Percentiles rank a stretch among this genome's conserved stretches.
These are phyloP conservation scores for Pygmarrhopalites habei DNA, from an alignment of 1,140 invertebrate genomes.

Conservation along the genomic window DNA sequence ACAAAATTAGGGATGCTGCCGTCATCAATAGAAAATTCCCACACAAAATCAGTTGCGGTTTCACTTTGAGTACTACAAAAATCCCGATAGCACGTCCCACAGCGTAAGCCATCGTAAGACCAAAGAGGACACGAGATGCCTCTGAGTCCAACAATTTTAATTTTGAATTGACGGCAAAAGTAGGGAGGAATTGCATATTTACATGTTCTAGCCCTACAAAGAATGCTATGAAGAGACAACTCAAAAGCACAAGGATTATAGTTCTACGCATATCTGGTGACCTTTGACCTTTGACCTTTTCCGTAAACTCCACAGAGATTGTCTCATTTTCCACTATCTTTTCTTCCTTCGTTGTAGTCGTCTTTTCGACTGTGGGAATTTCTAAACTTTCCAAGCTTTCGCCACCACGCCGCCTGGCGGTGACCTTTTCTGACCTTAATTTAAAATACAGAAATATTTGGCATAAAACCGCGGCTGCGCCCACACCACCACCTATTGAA, in stretches of 20 bases:
- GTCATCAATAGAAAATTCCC: slow-evolving; percentile 9
- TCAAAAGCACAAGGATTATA: neutral
- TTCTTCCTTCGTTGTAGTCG: too few relatives aligned
- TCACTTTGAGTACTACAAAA: slow-evolving; percentile 11
- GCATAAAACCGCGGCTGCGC: too few relatives aligned
- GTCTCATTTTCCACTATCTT: too few relatives aligned
- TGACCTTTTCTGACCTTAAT: too few relatives aligned
- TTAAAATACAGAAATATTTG: too few relatives aligned
- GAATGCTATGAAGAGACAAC: neutral
- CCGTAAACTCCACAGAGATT: too few relatives aligned
- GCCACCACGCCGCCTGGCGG: too few relatives aligned
- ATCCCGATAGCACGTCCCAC: slow-evolving; percentile 13
- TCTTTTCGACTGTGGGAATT: too few relatives aligned
- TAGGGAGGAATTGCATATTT: slow-evolving; percentile 21
- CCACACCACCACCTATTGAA: too few relatives aligned
- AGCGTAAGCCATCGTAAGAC: slow-evolving; percentile 9
- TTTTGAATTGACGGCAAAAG: slow-evolving; percentile 8
- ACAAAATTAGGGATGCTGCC: slow-evolving; percentile 7
- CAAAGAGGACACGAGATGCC: slow-evolving; percentile 13
- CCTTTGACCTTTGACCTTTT: too few relatives aligned
- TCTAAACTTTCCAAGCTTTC: too few relatives aligned
- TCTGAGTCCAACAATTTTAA: slow-evolving; percentile 8
- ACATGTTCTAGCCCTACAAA: slow-evolving; percentile 4
- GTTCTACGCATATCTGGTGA: too few relatives aligned
- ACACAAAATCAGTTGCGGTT: neutral